phyloP scores from a whole-genome alignment of 37 sponge, comb jelly and placozoan genomes.

The Ianthella basta region DNA sequence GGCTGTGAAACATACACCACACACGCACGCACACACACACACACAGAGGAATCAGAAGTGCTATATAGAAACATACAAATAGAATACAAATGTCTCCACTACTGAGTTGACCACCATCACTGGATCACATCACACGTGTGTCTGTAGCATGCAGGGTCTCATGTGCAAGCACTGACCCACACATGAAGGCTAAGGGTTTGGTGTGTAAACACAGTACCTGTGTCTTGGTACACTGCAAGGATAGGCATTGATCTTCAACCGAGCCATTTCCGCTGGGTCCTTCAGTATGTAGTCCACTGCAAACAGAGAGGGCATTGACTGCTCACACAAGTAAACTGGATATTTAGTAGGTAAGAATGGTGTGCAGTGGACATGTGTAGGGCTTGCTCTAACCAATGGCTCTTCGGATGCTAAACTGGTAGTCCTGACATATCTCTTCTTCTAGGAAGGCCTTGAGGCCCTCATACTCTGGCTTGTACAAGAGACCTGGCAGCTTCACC shows the following conservation, averaged over 20 bases:
- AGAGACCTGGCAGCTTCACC: slow-evolving; percentile 40
- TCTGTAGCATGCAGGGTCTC: too few relatives aligned
- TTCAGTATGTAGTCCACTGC: slow-evolving; percentile 87
- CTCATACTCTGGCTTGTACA: slow-evolving; percentile 57
- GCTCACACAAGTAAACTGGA: not conserved
- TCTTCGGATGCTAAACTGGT: slow-evolving; percentile 77
- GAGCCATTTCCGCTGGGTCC: slow-evolving; percentile 71
- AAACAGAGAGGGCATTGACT: not conserved
- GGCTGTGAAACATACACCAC: too few relatives aligned
- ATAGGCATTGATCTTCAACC: slow-evolving; percentile 73
- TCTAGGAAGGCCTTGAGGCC: slow-evolving; percentile 44
- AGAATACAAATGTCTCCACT: too few relatives aligned
- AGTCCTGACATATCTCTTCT: slow-evolving; percentile 77
- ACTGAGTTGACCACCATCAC: not conserved
- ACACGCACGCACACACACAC: not conserved
- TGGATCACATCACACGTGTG: too few relatives aligned
- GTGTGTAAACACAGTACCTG: not conserved
- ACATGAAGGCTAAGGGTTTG: not conserved
- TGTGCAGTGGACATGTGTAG: not conserved
- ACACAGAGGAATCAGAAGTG: not conserved
- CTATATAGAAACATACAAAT: slow-evolving; percentile 9
- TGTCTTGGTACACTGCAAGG: slow-evolving; percentile 49
- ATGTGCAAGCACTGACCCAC: not conserved
- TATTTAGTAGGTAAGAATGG: not conserved
- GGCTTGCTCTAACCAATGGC: slow-evolving; percentile 49